Base-by-base conservation (phyloP, 1,140 invertebrate species). In the Dermatophagoides farinae region DNA sequence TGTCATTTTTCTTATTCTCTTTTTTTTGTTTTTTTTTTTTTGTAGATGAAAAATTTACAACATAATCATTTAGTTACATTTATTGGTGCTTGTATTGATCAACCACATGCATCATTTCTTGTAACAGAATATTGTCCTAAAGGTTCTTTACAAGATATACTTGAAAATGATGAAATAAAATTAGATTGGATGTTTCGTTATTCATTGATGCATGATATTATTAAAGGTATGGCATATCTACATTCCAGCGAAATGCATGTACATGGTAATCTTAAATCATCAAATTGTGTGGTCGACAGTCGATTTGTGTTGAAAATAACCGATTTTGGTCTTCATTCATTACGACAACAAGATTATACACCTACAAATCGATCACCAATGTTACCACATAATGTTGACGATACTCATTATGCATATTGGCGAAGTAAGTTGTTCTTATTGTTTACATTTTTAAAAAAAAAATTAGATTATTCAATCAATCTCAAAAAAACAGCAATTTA, bases 201-300 rank as follows among this genome's bases (percentile, higher is more conserved):
- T 82, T 82, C 80, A 10, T 70, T 84, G 2, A 80, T 83, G 2
- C 76, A 79, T 9, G 82, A 84, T 67, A 71, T 83, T 14, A 73
- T 84, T 0, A 78, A 81, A 68, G 78, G 77, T 67, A 71, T 67
- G 18, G 86, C 89, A 65, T 95, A 86, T 71, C 78, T 95, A 38
- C 89, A 95, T 72, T 86, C 90, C 62, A 54, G 60, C 73, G 75
- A 78, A 66, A 76, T 96, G 71, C 78, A 80, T 66, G 85, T 79
- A 72, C 92, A 97, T 76, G 92, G 92, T 66, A 96, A 96, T 79
- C 80, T 97, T 64, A 96, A 95, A 74, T 91, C 88, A 61, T 90
- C 88, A 64, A 96, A 96, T 76, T 79, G 77, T 64, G 83, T 93
- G 59, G 86, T 95, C 41, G 92, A 88, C 57, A 88, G 85, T 65